Percentiles rank a stretch among this genome's conserved stretches.
Evolutionary conservation across 2,797 vertebrate genomes (phyloP).

Genomic region (Euthynnus affinis): DNA sequence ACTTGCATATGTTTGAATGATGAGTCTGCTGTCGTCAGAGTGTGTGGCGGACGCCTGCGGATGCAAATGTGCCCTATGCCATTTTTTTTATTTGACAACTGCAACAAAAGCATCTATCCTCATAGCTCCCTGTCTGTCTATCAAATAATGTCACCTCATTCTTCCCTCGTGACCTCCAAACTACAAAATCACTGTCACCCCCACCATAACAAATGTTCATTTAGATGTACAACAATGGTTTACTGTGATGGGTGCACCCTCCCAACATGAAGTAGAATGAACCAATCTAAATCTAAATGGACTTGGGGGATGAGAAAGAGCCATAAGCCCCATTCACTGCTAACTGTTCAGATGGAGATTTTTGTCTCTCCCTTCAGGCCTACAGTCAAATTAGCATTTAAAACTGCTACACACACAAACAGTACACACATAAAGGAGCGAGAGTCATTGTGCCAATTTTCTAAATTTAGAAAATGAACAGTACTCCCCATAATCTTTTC

Average conservation of each 20-base stretch:
- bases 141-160: constrained; percentile 54
- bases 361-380: constrained; percentile 6
- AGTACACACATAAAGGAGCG: background rate
- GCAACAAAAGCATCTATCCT: constrained; percentile 51
- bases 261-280: constrained; percentile 8
- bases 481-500: no score
- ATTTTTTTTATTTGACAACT: constrained; percentile 56
- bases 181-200: constrained; percentile 39
- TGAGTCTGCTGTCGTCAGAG: background rate
- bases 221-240: constrained; percentile 34
- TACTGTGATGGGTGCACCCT: constrained; percentile 19
- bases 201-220: constrained; percentile 46
- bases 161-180: constrained; percentile 41
- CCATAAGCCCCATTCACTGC: constrained; percentile 1
- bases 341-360: constrained; percentile 24
- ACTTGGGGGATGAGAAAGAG: background rate
- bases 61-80: constrained; percentile 62
- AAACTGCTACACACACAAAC: background rate
- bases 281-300: constrained; percentile 58
- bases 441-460: no score
- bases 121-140: constrained; percentile 27
- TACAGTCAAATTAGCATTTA: constrained; percentile 40
- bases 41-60: constrained; percentile 17
- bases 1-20: constrained; percentile 28
- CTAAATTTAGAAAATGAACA: no score